Base-by-base conservation (phyloP, 2,888 invertebrate species). In the Proisotoma minuta region DNA sequence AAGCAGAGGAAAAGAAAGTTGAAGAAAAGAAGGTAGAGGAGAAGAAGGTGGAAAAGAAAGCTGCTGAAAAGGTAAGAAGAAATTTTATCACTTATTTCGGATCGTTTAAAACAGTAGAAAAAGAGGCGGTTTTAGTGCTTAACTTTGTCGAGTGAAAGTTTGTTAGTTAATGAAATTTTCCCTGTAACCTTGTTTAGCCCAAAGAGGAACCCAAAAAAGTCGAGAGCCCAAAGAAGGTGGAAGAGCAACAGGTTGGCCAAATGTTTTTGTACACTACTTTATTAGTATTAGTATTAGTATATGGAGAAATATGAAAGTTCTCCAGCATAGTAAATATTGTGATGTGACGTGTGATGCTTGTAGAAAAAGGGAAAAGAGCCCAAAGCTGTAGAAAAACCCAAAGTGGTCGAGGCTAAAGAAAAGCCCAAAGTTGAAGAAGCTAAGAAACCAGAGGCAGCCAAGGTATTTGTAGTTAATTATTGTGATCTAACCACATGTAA, bases 1-100 rank as follows among this genome's bases (percentile, higher is more conserved):
- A 53, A 52, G 29, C 81, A 65, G 77, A 81, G 70, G 83, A 83
- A 60, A 80, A 81, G 76, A 78, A 77, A 75, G 79, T 78, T 71
- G 79, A 74, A 77, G 77, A 70, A 50, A 76, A 77, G 66, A 69
- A 77, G 70, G 73, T 75, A 59, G 75, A 77, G 71, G 73, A 73
- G 71, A 72, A 75, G 78, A 57, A 68, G 18, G 60, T 52, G 24
- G 27, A 76, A 77, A 77, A 70, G 76, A 78, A 71, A 73, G 76
- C 62, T 74, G 77, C 70, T 5, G 22, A 4, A 48, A n/a, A 50
- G 29, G 12, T 29, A 23, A 34, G 8, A 49, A 49, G 49, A 24
- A 23, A 49, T 23, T 15, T 20, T 43, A 18, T 18, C n/a, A 43
- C 15, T 43, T 15, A 43, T 43, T 43, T 43, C 15, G n/a, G n/a